Conservation (phyloP, 1,140 invertebrate species). For the Periplaneta americana region DNA sequence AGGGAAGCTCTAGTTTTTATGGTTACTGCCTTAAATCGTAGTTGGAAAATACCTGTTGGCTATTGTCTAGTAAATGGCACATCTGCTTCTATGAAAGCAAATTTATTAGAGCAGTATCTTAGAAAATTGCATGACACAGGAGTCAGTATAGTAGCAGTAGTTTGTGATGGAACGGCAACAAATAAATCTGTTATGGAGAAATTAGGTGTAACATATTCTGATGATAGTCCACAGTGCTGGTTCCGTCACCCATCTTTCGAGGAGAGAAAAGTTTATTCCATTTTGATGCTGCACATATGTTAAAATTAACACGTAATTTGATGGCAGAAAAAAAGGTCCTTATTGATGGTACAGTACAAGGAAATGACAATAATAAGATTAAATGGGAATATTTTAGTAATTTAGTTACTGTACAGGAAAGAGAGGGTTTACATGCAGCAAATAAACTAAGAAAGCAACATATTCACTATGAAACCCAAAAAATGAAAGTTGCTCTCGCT, state of each 20-base stretch:
- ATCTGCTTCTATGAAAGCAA: not conserved
- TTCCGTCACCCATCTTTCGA: not conserved
- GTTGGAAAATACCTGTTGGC: conserved; percentile 27
- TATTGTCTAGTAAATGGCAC: no score
- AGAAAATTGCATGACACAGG: not conserved
- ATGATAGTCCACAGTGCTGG: not conserved
- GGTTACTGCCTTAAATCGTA: conserved; percentile 28
- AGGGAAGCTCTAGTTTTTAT: conserved; percentile 35
- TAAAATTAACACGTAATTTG: no score
- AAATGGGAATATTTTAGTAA: not conserved
- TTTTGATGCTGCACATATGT: not conserved
- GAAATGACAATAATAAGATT: not conserved
- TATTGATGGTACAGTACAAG: not conserved
- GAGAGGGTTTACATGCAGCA: not conserved
- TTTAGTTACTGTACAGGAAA: no score
- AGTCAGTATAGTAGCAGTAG: not conserved
- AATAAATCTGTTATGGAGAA: not conserved
- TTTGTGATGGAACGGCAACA: no score
- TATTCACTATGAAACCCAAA: not conserved
- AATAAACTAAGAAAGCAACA: not conserved
- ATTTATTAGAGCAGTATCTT: not conserved
- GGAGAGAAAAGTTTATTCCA: not conserved
- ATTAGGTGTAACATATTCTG: not conserved
- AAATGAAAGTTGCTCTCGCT: no score
- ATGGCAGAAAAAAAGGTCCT: not conserved